These are phyloP conservation scores for Melipona quadrifasciata DNA, from an alignment of 1,140 invertebrate species.

Conservation along the genomic window DNA sequence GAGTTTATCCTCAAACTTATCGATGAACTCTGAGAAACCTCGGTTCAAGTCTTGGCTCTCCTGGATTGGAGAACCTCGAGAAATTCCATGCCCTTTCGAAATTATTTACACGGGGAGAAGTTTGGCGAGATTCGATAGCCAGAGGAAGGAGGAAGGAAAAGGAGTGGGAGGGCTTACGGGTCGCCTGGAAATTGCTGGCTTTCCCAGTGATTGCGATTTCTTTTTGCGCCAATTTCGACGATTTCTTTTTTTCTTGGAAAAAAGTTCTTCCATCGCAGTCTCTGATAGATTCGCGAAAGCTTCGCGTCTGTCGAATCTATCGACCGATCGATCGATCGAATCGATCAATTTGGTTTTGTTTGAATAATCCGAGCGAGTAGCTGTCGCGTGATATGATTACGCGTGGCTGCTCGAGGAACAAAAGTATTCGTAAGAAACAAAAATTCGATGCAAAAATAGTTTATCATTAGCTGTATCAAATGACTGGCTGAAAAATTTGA, in stretches of 20 bases:
- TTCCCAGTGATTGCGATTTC: not conserved
- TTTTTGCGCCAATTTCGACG: not conserved
- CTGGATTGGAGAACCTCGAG: too few relatives aligned
- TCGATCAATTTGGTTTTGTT: not conserved
- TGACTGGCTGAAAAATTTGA: too few relatives aligned
- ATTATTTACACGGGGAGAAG: not conserved
- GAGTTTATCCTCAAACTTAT: not conserved
- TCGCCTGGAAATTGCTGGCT: not conserved
- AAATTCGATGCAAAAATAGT: too few relatives aligned
- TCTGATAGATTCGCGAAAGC: not conserved
- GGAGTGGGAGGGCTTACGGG: not conserved
- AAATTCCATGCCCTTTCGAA: not conserved
- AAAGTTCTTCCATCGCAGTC: not conserved
- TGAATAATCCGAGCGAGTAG: conserved; percentile 9
- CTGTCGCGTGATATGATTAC: conserved; percentile 37
- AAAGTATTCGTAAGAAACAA: too few relatives aligned
- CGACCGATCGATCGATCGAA: conserved; percentile 23
- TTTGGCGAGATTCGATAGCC: too few relatives aligned
- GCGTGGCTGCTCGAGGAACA: not conserved
- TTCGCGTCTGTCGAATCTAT: too few relatives aligned
- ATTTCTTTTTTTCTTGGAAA: not conserved
- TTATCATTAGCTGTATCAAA: too few relatives aligned
- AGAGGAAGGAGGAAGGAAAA: not conserved
- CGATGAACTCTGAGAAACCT: not conserved
- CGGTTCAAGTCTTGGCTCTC: not conserved